phyloP scores from a whole-genome alignment of 1,140 invertebrate genomes.

The Oncopodura yosiiana region DNA sequence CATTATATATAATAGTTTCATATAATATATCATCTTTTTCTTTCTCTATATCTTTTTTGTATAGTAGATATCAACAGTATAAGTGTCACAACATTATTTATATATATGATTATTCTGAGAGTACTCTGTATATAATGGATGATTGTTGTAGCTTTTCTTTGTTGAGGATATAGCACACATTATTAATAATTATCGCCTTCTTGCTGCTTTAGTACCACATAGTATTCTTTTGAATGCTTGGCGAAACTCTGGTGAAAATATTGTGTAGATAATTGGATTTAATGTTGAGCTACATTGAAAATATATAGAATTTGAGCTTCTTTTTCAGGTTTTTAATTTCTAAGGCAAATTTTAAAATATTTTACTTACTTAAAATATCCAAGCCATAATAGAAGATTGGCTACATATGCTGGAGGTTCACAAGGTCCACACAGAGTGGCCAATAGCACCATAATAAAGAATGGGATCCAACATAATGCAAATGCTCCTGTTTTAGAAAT shows the following conservation, averaged over 20 bases:
- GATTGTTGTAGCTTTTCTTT: too few relatives aligned
- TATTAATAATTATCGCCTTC: too few relatives aligned
- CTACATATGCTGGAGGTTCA: conserved; percentile 43
- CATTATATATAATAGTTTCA: too few relatives aligned
- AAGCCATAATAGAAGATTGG: conserved; percentile 68
- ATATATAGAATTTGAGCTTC: not conserved
- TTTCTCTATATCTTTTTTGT: too few relatives aligned
- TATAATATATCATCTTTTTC: too few relatives aligned
- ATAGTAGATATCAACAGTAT: too few relatives aligned
- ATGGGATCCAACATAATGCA: conserved; percentile 74
- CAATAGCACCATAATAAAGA: conserved; percentile 78
- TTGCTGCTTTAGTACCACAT: conserved; percentile 51
- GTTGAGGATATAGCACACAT: too few relatives aligned
- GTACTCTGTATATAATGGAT: too few relatives aligned
- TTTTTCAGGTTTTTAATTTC: not conserved
- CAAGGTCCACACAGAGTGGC: conserved; percentile 57
- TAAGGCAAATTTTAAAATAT: conserved; percentile 7
- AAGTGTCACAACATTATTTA: too few relatives aligned
- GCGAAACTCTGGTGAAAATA: conserved; percentile 80
- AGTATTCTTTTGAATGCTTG: conserved; percentile 73
- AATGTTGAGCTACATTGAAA: conserved; percentile 72
- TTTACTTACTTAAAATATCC: conserved; percentile 37
- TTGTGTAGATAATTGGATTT: conserved; percentile 79
- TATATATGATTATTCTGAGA: too few relatives aligned
- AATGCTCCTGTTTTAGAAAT: too few relatives aligned